Evolutionary conservation across 2,797 vertebrate genomes (phyloP).

Genomic region (Yasuhikotakia modesta): DNA sequence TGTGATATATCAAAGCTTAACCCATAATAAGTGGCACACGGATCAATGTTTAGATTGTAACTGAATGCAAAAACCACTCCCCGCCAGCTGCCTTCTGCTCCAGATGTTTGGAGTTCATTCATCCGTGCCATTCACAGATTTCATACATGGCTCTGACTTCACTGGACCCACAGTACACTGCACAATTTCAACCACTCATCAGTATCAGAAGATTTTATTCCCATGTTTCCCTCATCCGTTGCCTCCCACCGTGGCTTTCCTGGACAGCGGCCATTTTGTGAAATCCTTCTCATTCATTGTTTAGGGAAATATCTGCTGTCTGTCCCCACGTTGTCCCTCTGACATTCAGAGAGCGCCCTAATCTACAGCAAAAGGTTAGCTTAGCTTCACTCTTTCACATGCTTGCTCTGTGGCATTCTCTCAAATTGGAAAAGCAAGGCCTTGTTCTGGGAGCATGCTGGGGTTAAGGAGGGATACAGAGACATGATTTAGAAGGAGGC

Average conservation of each 20-base stretch:
- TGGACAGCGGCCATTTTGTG: conserved; percentile 20
- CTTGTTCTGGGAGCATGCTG: conserved; percentile 39
- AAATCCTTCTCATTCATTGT: conserved; percentile 36
- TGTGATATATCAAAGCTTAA: conserved; percentile 23
- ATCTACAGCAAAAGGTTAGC: conserved; percentile 45
- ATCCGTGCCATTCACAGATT: conserved; percentile 16
- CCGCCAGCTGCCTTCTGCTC: conserved; percentile 9
- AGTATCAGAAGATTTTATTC: conserved; percentile 33
- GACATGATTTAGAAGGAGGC: conserved; percentile 64
- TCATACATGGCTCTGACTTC: conserved; percentile 17
- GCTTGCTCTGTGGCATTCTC: conserved; percentile 16
- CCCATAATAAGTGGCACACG: conserved; percentile 6
- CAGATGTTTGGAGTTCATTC: conserved; percentile 35
- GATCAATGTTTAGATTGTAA: conserved; percentile 16
- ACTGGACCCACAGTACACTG: conserved; percentile 8
- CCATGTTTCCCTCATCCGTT: conserved; percentile 32
- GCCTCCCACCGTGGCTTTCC: conserved; percentile 30
- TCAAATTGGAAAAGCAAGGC: conserved; percentile 39
- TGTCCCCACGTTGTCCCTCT: conserved; percentile 44
- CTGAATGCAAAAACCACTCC: not conserved
- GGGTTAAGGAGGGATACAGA: conserved; percentile 41
- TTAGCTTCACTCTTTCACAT: conserved; percentile 35
- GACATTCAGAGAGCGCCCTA: conserved; percentile 47
- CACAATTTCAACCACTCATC: conserved; percentile 29
- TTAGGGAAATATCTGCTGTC: conserved; percentile 38